These are phyloP conservation scores for Drosophila antonietae DNA, from an alignment of 2,888 invertebrate species.

Conservation along the genomic window DNA sequence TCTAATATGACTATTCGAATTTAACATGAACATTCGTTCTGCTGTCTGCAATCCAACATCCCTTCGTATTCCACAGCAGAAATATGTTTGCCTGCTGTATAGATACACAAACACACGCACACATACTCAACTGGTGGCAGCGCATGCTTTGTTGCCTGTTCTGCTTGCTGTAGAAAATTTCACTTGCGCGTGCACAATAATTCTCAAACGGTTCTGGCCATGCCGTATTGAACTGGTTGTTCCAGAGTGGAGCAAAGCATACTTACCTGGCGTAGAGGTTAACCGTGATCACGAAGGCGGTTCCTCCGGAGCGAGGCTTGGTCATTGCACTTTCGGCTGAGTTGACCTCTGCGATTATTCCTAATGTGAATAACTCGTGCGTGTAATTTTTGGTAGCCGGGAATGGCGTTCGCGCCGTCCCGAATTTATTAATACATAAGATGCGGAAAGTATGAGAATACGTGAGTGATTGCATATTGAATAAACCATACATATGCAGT, in stretches of 20 bases:
- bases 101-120: conserved; percentile 4
- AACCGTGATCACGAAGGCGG: conserved; percentile 77
- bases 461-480: background rate
- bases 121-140: conserved; percentile 2
- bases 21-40: background rate
- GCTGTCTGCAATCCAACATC: background rate
- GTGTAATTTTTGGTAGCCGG: conserved; percentile 77
- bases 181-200: conserved; percentile 13
- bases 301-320: conserved; percentile 74
- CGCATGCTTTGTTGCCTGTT: conserved; percentile 25
- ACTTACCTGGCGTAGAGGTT: conserved; percentile 77
- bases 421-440: conserved; percentile 48
- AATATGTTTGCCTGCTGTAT: background rate
- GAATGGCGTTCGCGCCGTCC: conserved; percentile 76
- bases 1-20: background rate
- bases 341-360: conserved; percentile 79
- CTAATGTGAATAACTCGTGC: conserved; percentile 78
- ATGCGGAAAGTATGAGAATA: too few species aligned
- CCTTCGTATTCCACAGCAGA: conserved; percentile 8
- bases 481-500: conserved; percentile 46
- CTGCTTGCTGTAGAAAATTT: conserved; percentile 14
- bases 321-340: conserved; percentile 73
- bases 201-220: conserved; percentile 54
- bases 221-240: background rate
- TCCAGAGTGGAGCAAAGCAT: conserved; percentile 43